phyloP scores from a whole-genome alignment of 2,113 vertebrate genomes.

The Catharus fuscescens region DNA sequence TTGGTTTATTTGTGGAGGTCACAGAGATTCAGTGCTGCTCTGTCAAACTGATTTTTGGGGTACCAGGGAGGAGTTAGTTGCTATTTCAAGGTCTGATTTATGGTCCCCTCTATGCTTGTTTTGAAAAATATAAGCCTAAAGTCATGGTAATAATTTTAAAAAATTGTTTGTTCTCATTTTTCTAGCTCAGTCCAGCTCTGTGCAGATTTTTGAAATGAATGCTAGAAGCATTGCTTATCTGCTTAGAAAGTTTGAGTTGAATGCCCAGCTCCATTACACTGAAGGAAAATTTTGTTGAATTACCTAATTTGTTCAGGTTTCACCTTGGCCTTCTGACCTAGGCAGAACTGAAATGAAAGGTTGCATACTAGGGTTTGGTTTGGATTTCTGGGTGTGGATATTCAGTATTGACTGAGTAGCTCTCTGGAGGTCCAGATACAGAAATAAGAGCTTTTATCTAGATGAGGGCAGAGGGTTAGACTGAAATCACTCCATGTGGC shows the following conservation, averaged over 20 bases:
- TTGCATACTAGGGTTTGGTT: neutral
- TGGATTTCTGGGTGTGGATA: neutral
- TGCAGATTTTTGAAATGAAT: neutral
- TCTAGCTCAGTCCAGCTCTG: neutral
- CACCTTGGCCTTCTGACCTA: neutral
- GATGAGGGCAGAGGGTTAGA: slow-evolving; percentile 15
- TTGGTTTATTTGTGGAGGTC: neutral
- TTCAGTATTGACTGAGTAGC: neutral
- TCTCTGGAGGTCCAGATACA: neutral
- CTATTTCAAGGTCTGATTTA: neutral
- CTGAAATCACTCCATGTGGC: neutral
- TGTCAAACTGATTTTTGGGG: neutral
- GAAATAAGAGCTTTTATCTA: slow-evolving; percentile 35
- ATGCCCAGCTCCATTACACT: neutral
- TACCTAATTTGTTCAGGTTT: neutral
- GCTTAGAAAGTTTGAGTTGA: neutral
- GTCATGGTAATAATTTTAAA: neutral
- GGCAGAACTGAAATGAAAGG: neutral
- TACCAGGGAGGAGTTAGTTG: neutral
- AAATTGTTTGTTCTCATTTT: neutral
- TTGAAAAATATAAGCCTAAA: neutral
- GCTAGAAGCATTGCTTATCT: neutral
- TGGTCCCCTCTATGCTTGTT: neutral
- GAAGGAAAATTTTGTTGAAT: neutral
- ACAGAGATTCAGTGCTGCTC: neutral